A percentile compares a stretch with the other conserved stretches of the same genome.
These are phyloP conservation scores for Lasiommata megera DNA, from an alignment of 2,888 invertebrate species.

Conservation along the genomic window DNA sequence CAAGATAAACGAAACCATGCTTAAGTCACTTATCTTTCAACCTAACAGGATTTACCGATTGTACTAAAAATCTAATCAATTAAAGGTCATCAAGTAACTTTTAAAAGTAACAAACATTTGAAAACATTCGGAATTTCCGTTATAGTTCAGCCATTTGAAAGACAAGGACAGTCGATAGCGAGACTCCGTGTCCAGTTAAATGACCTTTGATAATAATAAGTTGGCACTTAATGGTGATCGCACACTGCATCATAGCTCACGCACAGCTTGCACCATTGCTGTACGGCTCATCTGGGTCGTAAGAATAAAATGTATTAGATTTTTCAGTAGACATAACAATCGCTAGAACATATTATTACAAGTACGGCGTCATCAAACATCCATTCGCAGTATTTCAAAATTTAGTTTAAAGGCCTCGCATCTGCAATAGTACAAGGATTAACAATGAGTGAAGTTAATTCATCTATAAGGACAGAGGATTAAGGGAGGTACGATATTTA, in stretches of 20 bases:
- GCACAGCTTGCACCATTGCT: not conserved
- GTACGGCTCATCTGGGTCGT: not conserved
- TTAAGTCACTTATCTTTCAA: not conserved
- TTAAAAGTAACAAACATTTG: constrained; percentile 6
- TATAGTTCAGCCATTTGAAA: constrained; percentile 14
- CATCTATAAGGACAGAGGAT: too few relatives aligned
- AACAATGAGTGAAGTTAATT: too few relatives aligned
- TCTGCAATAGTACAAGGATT: too few relatives aligned
- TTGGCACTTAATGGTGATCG: not conserved
- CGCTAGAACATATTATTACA: too few relatives aligned
- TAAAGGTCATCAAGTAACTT: constrained; percentile 16
- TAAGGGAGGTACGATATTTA: too few relatives aligned
- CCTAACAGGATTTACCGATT: constrained; percentile 6
- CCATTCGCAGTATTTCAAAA: too few relatives aligned
- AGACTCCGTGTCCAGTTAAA: constrained; percentile 11
- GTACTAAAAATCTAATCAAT: constrained; percentile 2
- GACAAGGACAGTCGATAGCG: constrained; percentile 12
- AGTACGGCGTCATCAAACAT: too few relatives aligned
- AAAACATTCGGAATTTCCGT: constrained; percentile 16
- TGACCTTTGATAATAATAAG: constrained; percentile 1
- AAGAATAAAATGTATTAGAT: too few relatives aligned
- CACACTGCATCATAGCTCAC: not conserved
- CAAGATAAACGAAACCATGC: not conserved
- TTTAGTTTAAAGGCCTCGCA: too few relatives aligned
- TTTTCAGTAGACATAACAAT: too few relatives aligned